Conservation (phyloP, 2,888 invertebrate genomes). For the Minunthozetes semirufus region DNA sequence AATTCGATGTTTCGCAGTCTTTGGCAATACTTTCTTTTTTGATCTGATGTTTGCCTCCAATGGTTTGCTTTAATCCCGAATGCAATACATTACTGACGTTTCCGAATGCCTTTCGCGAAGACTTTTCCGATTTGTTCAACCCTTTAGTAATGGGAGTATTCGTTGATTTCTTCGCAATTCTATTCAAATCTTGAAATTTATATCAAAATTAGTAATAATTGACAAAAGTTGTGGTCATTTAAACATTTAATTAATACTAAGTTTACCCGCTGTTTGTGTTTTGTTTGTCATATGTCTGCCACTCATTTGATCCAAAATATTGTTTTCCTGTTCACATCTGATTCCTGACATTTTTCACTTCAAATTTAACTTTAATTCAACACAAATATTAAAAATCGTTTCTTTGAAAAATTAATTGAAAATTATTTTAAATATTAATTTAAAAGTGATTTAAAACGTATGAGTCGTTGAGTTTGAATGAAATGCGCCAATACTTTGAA, state of each 20-base stretch:
- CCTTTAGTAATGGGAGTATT: neutral
- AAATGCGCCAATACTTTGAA: neutral
- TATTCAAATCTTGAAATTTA: neutral
- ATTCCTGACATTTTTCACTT: neutral
- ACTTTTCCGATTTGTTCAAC: neutral
- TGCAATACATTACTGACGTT: slow-evolving; percentile 16
- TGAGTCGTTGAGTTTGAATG: neutral
- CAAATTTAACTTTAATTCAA: neutral
- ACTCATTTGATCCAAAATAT: neutral
- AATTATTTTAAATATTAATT: neutral
- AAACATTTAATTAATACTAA: neutral
- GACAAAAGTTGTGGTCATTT: no score
- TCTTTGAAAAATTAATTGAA: neutral
- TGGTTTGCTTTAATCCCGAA: neutral
- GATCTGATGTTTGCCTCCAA: neutral
- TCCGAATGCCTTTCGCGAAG: slow-evolving; percentile 13
- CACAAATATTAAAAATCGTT: no score
- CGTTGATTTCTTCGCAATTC: neutral
- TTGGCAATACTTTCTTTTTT: neutral
- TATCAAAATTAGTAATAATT: no score
- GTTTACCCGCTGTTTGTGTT: neutral
- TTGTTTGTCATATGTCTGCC: neutral
- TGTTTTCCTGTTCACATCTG: neutral
- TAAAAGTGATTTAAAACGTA: neutral
- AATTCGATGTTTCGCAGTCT: neutral